phyloP scores from a whole-genome alignment of 2,113 vertebrate species.

The Oxyruncus cristatus region DNA sequence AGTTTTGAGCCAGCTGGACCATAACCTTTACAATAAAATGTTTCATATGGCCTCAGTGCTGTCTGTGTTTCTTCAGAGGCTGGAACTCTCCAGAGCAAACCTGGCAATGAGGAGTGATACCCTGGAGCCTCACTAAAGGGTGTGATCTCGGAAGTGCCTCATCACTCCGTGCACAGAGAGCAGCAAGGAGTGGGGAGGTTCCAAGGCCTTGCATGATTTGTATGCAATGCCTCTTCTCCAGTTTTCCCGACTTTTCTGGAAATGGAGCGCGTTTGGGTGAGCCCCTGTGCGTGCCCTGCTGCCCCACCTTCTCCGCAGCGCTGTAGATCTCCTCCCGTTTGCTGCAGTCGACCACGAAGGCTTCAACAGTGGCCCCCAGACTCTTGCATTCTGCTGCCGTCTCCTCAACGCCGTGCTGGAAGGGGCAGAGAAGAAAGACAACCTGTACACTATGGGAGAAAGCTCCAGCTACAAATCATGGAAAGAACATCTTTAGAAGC shows the following conservation, averaged over 20 bases:
- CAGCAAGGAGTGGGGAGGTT: not conserved
- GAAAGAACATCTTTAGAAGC: too few species aligned
- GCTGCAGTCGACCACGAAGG: constrained; percentile 83
- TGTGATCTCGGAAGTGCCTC: not conserved
- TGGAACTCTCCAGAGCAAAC: not conserved
- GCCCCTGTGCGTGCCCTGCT: not conserved
- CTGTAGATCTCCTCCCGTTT: constrained; percentile 76
- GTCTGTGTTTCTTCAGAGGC: not conserved
- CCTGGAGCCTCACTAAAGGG: not conserved
- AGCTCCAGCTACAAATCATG: too few species aligned
- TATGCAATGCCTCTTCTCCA: too few species aligned
- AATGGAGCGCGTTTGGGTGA: rapidly evolving
- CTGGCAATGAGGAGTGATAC: rapidly evolving
- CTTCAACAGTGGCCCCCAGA: constrained; percentile 68
- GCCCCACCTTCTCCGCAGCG: constrained; percentile 63
- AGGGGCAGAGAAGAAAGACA: not conserved
- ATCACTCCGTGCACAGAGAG: not conserved
- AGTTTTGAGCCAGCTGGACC: not conserved
- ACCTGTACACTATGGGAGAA: too few species aligned
- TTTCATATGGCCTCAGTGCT: not conserved
- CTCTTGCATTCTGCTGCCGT: constrained; percentile 77
- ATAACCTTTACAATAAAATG: not conserved
- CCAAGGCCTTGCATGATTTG: not conserved
- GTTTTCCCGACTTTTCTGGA: too few species aligned
- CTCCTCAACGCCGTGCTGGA: constrained; percentile 71